phyloP scores from a whole-genome alignment of 2,797 vertebrate species.

The Sebastolobus alascanus region DNA sequence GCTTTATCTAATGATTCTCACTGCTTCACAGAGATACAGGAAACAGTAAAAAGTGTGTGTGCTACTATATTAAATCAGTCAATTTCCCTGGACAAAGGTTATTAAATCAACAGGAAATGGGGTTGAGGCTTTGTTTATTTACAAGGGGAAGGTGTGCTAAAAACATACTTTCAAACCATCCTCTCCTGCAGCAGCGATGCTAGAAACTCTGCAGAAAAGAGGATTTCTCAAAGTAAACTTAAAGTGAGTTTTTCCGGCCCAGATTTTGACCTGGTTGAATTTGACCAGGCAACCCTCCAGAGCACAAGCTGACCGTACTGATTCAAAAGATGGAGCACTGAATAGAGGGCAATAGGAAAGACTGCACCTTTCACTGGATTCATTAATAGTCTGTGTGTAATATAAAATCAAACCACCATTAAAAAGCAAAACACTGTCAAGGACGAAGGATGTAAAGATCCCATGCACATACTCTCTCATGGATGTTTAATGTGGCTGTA shows the following conservation, averaged over 20 bases:
- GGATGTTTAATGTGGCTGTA: slow-evolving; percentile 4
- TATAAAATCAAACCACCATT: not conserved
- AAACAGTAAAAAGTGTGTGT: slow-evolving; percentile 8
- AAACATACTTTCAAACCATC: not conserved
- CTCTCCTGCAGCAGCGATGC: not conserved
- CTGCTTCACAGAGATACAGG: slow-evolving; percentile 27
- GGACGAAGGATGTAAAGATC: not conserved
- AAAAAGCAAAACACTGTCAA: not conserved
- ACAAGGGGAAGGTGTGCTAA: slow-evolving; percentile 4
- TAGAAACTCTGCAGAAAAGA: not conserved
- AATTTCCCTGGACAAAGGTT: slow-evolving; percentile 40
- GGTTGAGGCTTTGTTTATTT: slow-evolving; percentile 40
- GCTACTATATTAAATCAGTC: slow-evolving; percentile 46
- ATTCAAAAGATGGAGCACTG: slow-evolving; percentile 20
- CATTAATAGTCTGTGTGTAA: not conserved
- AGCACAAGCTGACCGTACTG: not conserved
- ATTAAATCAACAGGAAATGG: slow-evolving; percentile 58
- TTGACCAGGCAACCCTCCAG: not conserved
- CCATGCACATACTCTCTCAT: not conserved
- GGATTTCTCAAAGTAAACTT: not conserved
- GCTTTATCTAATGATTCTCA: slow-evolving; percentile 36
- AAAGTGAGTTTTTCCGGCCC: not conserved
- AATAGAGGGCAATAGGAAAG: not conserved
- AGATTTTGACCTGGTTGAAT: slow-evolving; percentile 40
- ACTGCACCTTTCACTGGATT: not conserved